Evolutionary conservation across 2,797 vertebrate genomes (phyloP).

Genomic region (Acridotheres tristis): DNA sequence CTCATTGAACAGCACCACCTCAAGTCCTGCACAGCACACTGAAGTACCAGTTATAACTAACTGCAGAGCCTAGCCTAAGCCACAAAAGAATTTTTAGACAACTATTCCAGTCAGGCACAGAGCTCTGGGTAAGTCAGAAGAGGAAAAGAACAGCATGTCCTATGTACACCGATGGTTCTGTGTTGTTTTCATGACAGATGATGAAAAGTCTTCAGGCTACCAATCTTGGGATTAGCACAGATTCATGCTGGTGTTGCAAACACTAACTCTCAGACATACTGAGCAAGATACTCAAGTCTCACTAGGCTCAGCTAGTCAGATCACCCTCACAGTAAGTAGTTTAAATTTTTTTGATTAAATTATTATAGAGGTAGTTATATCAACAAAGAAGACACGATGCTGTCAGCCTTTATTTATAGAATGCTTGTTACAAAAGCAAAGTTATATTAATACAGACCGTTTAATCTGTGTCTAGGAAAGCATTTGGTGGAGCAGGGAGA

Average conservation of each 20-base stretch:
- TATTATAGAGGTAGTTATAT: neutral
- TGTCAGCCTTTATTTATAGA: neutral
- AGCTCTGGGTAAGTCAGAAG: neutral
- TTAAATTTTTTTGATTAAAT: neutral
- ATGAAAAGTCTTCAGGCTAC: neutral
- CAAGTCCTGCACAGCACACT: neutral
- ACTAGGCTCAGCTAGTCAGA: neutral
- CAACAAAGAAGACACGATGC: neutral
- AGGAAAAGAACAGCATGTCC: rapidly evolving
- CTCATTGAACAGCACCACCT: neutral
- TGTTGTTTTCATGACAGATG: neutral
- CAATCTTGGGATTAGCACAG: neutral
- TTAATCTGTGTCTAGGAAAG: neutral
- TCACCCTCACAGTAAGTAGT: neutral
- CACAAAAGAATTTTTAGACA: neutral
- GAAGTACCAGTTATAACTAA: neutral
- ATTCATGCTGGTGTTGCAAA: neutral
- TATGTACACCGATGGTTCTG: neutral
- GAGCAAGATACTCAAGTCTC: neutral
- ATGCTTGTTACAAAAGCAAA: neutral
- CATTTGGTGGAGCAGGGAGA: neutral
- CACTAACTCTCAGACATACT: neutral
- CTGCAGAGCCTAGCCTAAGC: neutral
- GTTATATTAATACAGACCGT: neutral
- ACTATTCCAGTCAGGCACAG: neutral